phyloP scores from a whole-genome alignment of 2,113 vertebrate genomes.

The Lutjanus erythropterus region DNA sequence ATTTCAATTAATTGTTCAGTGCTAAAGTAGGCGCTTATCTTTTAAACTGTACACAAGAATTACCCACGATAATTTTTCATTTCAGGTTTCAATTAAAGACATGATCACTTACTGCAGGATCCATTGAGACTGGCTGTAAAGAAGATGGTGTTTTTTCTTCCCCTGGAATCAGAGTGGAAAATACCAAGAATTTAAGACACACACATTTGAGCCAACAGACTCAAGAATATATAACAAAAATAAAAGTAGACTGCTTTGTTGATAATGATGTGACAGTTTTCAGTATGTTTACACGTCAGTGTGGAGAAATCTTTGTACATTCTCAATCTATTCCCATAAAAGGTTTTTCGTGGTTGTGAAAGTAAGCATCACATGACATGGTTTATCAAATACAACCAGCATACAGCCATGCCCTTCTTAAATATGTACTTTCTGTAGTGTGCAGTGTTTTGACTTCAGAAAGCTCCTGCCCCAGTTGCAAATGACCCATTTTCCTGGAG shows the following conservation, averaged over 20 bases:
- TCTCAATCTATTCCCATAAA: not conserved
- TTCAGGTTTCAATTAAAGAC: slow-evolving; percentile 1
- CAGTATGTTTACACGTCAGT: not conserved
- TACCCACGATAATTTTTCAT: not conserved
- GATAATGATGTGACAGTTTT: not conserved
- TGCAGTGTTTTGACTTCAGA: slow-evolving; percentile 28
- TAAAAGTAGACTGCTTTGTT: not conserved
- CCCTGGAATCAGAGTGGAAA: slow-evolving; percentile 81
- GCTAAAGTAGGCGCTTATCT: too few species aligned
- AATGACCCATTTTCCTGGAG: slow-evolving; percentile 46
- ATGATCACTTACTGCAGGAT: slow-evolving; percentile 90
- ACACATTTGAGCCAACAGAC: not conserved
- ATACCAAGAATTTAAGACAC: not conserved
- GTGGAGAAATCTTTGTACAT: slow-evolving; percentile 1
- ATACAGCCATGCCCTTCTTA: slow-evolving; percentile 34
- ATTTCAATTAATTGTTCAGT: too few species aligned
- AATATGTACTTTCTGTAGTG: slow-evolving; percentile 45
- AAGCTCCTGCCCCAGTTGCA: slow-evolving; percentile 22
- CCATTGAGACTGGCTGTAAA: slow-evolving; percentile 88
- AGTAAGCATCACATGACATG: slow-evolving; percentile 16
- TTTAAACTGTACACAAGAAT: too few species aligned
- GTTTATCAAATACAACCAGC: slow-evolving; percentile 31
- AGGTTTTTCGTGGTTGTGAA: slow-evolving; percentile 1
- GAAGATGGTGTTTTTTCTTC: slow-evolving; percentile 85
- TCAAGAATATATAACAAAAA: slow-evolving; percentile 2